Evolutionary conservation across 2,888 invertebrate species (phyloP).

Genomic region (Lasiommata megera): DNA sequence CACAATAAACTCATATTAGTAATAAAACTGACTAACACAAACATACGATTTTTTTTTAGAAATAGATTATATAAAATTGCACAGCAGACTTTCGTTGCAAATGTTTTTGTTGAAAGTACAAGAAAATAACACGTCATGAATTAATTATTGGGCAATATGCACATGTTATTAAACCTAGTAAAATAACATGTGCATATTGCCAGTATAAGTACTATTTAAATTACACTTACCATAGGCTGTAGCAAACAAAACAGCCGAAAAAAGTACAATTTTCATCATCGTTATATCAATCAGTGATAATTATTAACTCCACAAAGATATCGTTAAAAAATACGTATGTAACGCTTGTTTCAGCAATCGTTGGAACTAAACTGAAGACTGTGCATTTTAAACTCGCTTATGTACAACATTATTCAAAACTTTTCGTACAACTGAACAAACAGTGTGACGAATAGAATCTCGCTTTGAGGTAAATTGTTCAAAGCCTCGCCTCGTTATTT

Average conservation of each 20-base stretch:
- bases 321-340: background rate
- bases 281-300: background rate
- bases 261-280: background rate
- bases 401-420: background rate
- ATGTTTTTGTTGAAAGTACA: too few species aligned
- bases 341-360: background rate
- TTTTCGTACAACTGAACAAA: constrained; percentile 6
- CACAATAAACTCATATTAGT: too few species aligned
- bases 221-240: constrained; percentile 3
- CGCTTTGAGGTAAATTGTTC: background rate
- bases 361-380: background rate
- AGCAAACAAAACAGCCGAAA: background rate
- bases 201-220: background rate
- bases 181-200: too few species aligned
- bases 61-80: too few species aligned
- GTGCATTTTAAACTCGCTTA: background rate
- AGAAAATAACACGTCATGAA: too few species aligned
- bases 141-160: too few species aligned
- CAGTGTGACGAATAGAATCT: constrained; percentile 6
- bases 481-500: constrained; percentile 1
- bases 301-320: background rate
- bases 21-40: too few species aligned
- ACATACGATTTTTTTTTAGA: too few species aligned
- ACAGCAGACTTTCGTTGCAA: too few species aligned
- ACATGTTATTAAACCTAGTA: too few species aligned